Evolutionary conservation across 2,113 vertebrate species (phyloP).

Genomic region (Rhodinocichla rosea): DNA sequence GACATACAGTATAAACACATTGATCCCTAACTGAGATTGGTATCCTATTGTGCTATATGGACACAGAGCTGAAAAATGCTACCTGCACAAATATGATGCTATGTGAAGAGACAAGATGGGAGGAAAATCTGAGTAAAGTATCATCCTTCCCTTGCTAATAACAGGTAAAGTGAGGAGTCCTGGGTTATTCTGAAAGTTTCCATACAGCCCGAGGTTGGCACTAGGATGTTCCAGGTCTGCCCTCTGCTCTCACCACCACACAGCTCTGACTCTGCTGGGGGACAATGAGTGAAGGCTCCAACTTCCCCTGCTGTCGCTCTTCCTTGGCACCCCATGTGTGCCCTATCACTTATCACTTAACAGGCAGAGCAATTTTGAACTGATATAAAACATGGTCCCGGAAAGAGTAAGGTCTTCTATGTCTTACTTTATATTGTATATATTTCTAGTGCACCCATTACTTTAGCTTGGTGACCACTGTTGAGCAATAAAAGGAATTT

Average conservation of each 20-base stretch:
- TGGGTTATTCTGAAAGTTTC: not conserved
- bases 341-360: not conserved
- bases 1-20: not conserved
- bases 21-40: not conserved
- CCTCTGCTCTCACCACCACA: not conserved
- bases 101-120: not conserved
- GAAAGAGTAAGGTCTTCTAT: not conserved
- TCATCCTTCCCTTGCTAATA: not conserved
- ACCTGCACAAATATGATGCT: not conserved
- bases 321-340: fast-evolving
- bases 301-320: not conserved
- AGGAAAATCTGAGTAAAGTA: not conserved
- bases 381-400: not conserved
- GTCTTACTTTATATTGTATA: not conserved
- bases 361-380: not conserved
- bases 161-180: not conserved
- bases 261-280: not conserved
- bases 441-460: not conserved
- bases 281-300: not conserved
- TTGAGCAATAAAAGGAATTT: not conserved
- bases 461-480: not conserved
- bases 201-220: fast-evolving
- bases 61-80: not conserved
- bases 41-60: not conserved
- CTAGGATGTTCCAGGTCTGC: not conserved